Evolutionary conservation across 2,888 invertebrate genomes (phyloP).

Genomic region (Matsumyia berberina): DNA sequence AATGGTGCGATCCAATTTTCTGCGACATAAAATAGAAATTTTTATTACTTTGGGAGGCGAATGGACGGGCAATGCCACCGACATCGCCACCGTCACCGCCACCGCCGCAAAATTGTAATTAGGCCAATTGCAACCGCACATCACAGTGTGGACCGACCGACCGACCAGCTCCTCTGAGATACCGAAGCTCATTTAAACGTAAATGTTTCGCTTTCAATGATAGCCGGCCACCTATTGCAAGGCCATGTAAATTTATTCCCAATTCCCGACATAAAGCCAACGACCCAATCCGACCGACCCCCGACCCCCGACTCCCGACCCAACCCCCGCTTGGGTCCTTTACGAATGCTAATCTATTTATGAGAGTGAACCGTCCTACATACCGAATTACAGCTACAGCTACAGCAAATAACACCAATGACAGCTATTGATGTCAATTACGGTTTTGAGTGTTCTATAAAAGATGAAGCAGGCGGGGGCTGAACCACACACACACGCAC

Average conservation of each 20-base stretch:
- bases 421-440: conserved; percentile 76
- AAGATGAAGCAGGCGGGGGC: conserved; percentile 43
- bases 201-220: conserved; percentile 65
- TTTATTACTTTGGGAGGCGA: conserved; percentile 70
- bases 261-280: conserved; percentile 37
- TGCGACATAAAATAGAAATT: conserved; percentile 73
- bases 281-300: conserved; percentile 25
- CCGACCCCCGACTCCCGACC: too few species aligned
- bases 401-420: conserved; percentile 52
- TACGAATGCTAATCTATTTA: conserved; percentile 69
- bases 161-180: conserved; percentile 9
- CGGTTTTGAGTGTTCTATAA: conserved; percentile 70
- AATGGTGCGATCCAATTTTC: conserved; percentile 77
- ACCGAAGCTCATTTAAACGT: conserved; percentile 50
- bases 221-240: conserved; percentile 40
- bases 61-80: conserved; percentile 60
- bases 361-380: conserved; percentile 62
- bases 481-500: conserved; percentile 26
- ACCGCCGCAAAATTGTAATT: conserved; percentile 61
- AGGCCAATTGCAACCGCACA: conserved; percentile 73
- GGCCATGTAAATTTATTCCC: conserved; percentile 60
- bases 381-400: conserved; percentile 50
- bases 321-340: conserved; percentile 9
- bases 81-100: conserved; percentile 15
- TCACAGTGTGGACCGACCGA: too few species aligned